A percentile compares a stretch with the other conserved stretches of the same genome.
Conservation (phyloP, 1,140 invertebrate genomes). For the Cephus cinctus region DNA sequence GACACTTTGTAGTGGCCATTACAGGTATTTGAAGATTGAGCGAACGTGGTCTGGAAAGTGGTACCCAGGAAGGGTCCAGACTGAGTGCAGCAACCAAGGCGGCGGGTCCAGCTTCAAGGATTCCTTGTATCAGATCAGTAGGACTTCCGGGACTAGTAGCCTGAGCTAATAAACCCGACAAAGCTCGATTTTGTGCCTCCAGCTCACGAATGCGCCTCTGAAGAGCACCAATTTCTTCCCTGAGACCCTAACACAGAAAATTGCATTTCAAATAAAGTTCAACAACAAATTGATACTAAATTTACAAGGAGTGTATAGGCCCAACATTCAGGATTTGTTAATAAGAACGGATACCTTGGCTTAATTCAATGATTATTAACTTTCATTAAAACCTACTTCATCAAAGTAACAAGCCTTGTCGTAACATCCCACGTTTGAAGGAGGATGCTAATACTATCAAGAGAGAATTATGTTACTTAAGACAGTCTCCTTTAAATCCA, state of each 20-base stretch:
- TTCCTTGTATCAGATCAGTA: slow-evolving; percentile 38
- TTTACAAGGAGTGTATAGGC: no score
- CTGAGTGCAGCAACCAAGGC: slow-evolving; percentile 39
- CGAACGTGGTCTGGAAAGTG: slow-evolving; percentile 63
- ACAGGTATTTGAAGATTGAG: slow-evolving; percentile 65
- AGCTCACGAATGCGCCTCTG: slow-evolving; percentile 66
- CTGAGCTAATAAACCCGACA: slow-evolving; percentile 66
- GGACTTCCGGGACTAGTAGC: slow-evolving; percentile 60
- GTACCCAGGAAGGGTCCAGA: slow-evolving; percentile 64
- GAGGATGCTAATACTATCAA: no score
- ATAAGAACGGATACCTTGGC: no score
- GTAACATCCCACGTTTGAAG: no score
- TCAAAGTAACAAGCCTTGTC: no score
- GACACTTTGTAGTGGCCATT: slow-evolving; percentile 51
- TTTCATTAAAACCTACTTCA: no score
- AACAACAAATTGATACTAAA: no score
- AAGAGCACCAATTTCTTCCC: slow-evolving; percentile 66
- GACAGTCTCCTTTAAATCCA: no score
- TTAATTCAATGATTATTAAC: no score
- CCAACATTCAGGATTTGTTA: no score
- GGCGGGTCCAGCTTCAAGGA: slow-evolving; percentile 42
- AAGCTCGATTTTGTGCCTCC: slow-evolving; percentile 66
- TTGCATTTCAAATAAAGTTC: no score
- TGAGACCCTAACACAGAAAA: slow-evolving; percentile 61
- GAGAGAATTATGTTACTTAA: no score